Evolutionary conservation across 1,140 invertebrate species (phyloP), one percentile per base, ranked within the genome.

Genomic region (Dendrolimus punctatus): DNA sequence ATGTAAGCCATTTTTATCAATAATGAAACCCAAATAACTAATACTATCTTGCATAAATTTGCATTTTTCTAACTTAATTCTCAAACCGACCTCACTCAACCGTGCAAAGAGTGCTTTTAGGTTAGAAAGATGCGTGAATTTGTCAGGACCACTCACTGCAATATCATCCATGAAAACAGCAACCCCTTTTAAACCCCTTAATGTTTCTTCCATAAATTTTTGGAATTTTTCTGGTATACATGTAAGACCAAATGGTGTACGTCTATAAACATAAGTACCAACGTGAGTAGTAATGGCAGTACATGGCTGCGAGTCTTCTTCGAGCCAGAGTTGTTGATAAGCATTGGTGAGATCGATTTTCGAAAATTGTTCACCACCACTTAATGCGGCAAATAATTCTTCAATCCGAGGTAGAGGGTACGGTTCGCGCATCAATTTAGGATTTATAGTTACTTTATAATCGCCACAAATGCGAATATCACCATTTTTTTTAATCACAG

Each of bases 341-440:
- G 41, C 41, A 42, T 42, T 42, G 41, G 41, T 42, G n/a, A 42
- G 41, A 42, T 42, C 41, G n/a, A 42, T 42, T 42, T 42, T 42
- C n/a, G 41, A 42, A n/a, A 8, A 42, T 3, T 42, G n/a, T 42
- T 42, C n/a, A 8, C 41, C 41, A 7, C 41, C 41, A 23, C 23
- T 23, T 23, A 23, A 23, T 23, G 23, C 23, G 23, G 23, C 23
- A 23, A 23, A 23, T 23, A 42, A n/a, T n/a, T 42, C 2, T n/a
- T 42, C 41, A n/a, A 42, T 42, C 3, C 41, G 41, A 42, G 41
- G 41, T 42, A 42, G 41, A n/a, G 41, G 41, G 41, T 42, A 42
- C 6, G 41, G 41, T 42, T 42, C 41, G n/a, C 41, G 2, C 2
- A 42, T n/a, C n/a, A 42, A 42, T n/a, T 42, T 42, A n/a, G 41